Conservation (phyloP, 1,140 invertebrate genomes). For the Lysiphlebus fabarum region DNA sequence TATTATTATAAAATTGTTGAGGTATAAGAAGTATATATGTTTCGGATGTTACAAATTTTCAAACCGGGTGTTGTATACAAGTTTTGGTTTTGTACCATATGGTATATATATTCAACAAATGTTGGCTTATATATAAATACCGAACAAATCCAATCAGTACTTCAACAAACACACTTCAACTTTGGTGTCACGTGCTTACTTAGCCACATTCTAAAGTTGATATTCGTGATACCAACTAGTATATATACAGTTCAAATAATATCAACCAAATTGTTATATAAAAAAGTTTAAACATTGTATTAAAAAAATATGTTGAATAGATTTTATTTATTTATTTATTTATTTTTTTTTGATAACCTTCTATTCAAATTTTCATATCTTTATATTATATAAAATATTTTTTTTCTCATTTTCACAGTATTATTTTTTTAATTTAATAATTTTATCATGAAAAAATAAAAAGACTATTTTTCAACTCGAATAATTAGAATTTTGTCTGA, state of each 20-base stretch:
- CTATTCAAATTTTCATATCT: too few species aligned
- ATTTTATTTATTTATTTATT: too few species aligned
- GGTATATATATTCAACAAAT: background rate
- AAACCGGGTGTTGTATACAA: background rate
- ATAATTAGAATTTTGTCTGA: too few species aligned
- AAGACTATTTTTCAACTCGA: too few species aligned
- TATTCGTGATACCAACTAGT: background rate
- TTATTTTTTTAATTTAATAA: too few species aligned
- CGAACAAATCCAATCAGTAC: background rate
- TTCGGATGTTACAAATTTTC: background rate
- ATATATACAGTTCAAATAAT: background rate
- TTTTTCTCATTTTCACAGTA: too few species aligned
- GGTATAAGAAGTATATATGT: too few species aligned
- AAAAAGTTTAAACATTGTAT: too few species aligned
- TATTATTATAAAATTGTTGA: too few species aligned
- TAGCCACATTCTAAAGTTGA: background rate
- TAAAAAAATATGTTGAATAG: background rate
- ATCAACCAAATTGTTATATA: too few species aligned
- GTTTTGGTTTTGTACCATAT: background rate
- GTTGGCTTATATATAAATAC: conserved; percentile 3
- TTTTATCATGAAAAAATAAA: too few species aligned
- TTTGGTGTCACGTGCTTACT: conserved; percentile 5
- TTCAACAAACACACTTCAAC: conserved; percentile 2
- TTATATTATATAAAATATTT: too few species aligned
- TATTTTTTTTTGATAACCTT: background rate